Evolutionary conservation across 2,888 invertebrate genomes (phyloP).

Genomic region (Callyntrura guangdongensis): DNA sequence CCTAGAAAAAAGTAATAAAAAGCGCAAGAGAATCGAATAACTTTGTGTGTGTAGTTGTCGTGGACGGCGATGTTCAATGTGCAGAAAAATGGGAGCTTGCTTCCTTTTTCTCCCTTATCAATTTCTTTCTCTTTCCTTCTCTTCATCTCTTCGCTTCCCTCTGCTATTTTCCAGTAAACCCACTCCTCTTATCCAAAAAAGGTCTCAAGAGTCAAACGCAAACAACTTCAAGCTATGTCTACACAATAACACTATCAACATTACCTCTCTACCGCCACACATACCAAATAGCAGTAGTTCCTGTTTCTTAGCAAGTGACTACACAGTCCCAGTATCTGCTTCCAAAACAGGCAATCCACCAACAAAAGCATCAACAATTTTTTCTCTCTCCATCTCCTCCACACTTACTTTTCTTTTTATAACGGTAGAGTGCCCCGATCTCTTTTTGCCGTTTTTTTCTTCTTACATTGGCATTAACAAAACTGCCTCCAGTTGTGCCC

Average conservation of each 20-base stretch:
- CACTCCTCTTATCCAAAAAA: conserved; percentile 43
- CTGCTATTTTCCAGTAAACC: background rate
- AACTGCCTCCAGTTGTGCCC: conserved; percentile 58
- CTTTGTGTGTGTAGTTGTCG: conserved; percentile 33
- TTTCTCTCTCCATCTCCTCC: background rate
- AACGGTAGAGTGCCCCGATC: background rate
- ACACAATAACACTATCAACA: conserved; percentile 44
- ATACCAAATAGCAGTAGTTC: conserved; percentile 43
- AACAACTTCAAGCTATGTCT: conserved; percentile 65
- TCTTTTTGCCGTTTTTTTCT: conserved; percentile 36
- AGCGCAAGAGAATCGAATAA: conserved; percentile 64
- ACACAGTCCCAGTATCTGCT: background rate
- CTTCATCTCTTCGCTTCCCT: conserved; percentile 19
- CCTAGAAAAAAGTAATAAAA: conserved; percentile 75
- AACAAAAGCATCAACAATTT: conserved; percentile 58
- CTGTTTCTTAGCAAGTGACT: background rate
- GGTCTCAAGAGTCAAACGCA: conserved; percentile 77
- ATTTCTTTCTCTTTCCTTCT: conserved; percentile 40
- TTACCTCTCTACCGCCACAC: conserved; percentile 20
- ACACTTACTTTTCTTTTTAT: background rate
- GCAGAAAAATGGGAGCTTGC: conserved; percentile 82
- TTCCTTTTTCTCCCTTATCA: conserved; percentile 38
- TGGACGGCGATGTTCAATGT: conserved; percentile 68
- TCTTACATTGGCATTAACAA: conserved; percentile 70
- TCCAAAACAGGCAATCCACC: conserved; percentile 58